Base-by-base conservation (phyloP, 2,113 vertebrate genomes). In the cattle (Bos taurus) region DNA sequence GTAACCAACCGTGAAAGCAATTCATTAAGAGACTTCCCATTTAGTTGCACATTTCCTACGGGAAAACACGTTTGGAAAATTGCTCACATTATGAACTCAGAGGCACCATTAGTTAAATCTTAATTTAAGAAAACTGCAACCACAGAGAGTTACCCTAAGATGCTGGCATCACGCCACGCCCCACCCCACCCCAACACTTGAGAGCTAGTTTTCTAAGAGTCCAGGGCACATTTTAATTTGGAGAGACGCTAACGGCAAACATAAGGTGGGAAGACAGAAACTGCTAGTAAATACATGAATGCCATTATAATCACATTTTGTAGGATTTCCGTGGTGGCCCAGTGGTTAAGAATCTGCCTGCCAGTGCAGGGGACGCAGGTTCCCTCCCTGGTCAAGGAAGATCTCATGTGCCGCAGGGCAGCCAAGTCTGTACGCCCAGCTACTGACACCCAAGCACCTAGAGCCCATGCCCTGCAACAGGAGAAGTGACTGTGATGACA, bases 1-100 rank as follows among this genome's bases (percentile, higher is more conserved):
- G 46, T 91, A 90, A 74, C 46, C 90, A 95, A 95, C 90, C 60
- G 9, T 94, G 71, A 89, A 96, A 92, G 43, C 81, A 64, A 81
- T 54, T 92, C 84, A 92, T 90, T 86, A 94, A 85, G 95, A 54
- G 80, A 83, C 28, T 30, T 83, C 56, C 43, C n/a, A 78, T 33
- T 74, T 94, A 59, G 23, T n/a, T 71, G 30, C 36, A n/a, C 57
- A 30, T 36, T 95, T 85, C 82, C 50, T 83, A 36, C 0, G 60
- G 46, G 40, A 87, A 96, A 95, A 93, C 8, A 8, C 28, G 60
- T 88, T 36, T 43, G 90, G 87, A 91, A 95, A 89, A 82, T 33
- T 11, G 40, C 21, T 97, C 48, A n/a, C 94, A 86, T 87, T 94
- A 40, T 83, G 60, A 19, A 88, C 60, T 83, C 43, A 64, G 43